Base-by-base conservation (phyloP, 1,140 invertebrate genomes). In the Lucilia cuprina region DNA sequence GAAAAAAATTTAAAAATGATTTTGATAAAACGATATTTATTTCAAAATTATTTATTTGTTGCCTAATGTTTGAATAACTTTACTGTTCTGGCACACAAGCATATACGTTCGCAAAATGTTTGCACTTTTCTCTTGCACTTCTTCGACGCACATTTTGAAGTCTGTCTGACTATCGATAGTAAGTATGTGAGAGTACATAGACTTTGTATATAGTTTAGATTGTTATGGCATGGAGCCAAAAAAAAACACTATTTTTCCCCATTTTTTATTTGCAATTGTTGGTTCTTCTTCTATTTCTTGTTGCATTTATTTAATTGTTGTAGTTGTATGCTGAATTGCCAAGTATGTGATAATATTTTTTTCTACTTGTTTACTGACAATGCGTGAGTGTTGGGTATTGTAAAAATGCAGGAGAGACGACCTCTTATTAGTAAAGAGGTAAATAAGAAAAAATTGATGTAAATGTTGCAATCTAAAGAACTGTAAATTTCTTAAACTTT, bases 171-270 rank as follows among this genome's bases (percentile, higher is more conserved):
- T 65, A 14, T 65, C 12, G 14, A n/a, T 65, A n/a, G 10, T 70
- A 21, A 21, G 19, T 70, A 21, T 70, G 65, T 70, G n/a, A 70
- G 65, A 70, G 65, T 21, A 70, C 21, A 19, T 70, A n/a, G n/a
- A n/a, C 55, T 14, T n/a, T 17, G 55, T 17, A n/a, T n/a, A 60
- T 60, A 17, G 14, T 60, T 60, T 60, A 60, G 55, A 60, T n/a
- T 60, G 55, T 60, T 17, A 60, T 70, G 65, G 65, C 65, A 70
- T 70, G 65, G 65, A 70, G 65, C 65, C 65, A 70, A n/a, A 70
- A 70, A 70, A 21, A 30, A 19, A 19, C 19, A 70, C 10, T 25
- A 70, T 70, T 60, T 60, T 60, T 60, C 55, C n/a, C 55, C 41
- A n/a, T 17, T 60, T 60, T 70, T 70, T 30, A 30, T 9, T 70